These are phyloP conservation scores for Botrylloides violaceus DNA, from an alignment of 23 tunicate genomes.

Conservation along the genomic window DNA sequence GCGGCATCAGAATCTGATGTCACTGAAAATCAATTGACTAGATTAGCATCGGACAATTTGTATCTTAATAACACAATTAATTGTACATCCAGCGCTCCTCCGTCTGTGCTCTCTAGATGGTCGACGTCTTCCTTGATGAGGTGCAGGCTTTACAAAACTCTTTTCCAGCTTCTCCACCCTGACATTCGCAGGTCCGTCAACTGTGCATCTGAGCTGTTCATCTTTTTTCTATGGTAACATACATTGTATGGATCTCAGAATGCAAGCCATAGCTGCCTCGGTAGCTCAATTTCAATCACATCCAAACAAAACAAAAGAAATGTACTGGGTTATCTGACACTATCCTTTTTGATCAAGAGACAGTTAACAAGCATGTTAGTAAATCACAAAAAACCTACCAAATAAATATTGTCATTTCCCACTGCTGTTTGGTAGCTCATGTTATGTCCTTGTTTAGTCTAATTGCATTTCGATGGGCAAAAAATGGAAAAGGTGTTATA, in stretches of 20 bases:
- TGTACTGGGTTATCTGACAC: too few species aligned
- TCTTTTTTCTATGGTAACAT: slow-evolving; percentile 22
- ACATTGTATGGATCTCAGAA: too few species aligned
- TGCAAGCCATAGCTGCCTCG: too few species aligned
- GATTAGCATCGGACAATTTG: neutral
- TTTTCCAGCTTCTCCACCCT: slow-evolving; percentile 69
- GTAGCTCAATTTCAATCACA: too few species aligned
- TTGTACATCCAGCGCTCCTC: slow-evolving; percentile 57
- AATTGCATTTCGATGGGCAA: neutral
- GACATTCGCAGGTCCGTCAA: slow-evolving; percentile 84
- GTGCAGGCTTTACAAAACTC: slow-evolving; percentile 59
- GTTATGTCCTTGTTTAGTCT: slow-evolving; percentile 25
- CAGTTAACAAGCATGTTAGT: too few species aligned
- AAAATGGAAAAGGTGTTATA: neutral
- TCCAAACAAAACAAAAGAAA: too few species aligned
- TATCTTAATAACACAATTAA: neutral
- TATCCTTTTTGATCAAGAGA: too few species aligned
- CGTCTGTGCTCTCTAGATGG: slow-evolving; percentile 84
- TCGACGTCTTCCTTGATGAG: slow-evolving; percentile 87
- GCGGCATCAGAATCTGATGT: slow-evolving; percentile 75
- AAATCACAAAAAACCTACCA: slow-evolving; percentile 32
- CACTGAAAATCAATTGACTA: slow-evolving; percentile 13
- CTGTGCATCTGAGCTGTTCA: slow-evolving; percentile 69
- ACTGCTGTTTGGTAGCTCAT: slow-evolving; percentile 37
- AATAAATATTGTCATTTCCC: slow-evolving; percentile 23